These are phyloP conservation scores for Mareca penelope DNA, from an alignment of 2,797 vertebrate species.

Conservation along the genomic window DNA sequence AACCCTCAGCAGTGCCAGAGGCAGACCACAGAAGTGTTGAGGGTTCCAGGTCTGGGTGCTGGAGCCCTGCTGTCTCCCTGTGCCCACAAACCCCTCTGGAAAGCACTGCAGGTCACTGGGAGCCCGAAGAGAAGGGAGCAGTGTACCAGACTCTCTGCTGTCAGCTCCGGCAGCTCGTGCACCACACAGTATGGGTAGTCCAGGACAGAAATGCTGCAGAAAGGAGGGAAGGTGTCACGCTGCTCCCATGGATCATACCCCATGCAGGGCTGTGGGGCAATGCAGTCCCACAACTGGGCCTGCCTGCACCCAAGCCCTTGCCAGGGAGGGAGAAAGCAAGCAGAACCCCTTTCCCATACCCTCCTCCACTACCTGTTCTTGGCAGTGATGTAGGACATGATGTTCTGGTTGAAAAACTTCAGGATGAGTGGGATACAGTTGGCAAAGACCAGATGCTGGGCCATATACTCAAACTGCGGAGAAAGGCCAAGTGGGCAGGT, in stretches of 20 bases:
- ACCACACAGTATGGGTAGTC: slow-evolving; percentile 95
- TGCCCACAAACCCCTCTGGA: rapidly evolving
- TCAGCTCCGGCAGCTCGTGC: slow-evolving; percentile 94
- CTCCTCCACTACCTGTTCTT: slow-evolving; percentile 89
- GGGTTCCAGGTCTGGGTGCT: not conserved
- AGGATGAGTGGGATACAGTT: slow-evolving; percentile 98
- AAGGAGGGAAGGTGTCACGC: not conserved
- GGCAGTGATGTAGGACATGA: slow-evolving; percentile 99
- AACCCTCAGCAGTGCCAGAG: not conserved
- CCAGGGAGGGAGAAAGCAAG: not conserved
- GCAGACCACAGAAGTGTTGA: not conserved
- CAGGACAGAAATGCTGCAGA: slow-evolving; percentile 92
- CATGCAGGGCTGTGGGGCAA: not conserved
- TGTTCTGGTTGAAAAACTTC: slow-evolving; percentile 99
- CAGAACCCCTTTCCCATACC: not conserved
- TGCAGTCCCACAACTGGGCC: not conserved
- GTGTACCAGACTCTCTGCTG: slow-evolving; percentile 94
- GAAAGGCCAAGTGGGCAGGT: not conserved
- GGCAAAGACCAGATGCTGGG: slow-evolving; percentile 97
- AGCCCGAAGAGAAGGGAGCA: not conserved
- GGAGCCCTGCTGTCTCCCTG: not conserved
- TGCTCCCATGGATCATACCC: not conserved
- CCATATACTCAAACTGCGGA: slow-evolving; percentile 97
- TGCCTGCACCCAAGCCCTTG: rapidly evolving
- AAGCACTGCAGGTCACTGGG: not conserved